Evolutionary conservation across 2,797 vertebrate genomes (phyloP).

Genomic region (Myioborus melanocephalus): DNA sequence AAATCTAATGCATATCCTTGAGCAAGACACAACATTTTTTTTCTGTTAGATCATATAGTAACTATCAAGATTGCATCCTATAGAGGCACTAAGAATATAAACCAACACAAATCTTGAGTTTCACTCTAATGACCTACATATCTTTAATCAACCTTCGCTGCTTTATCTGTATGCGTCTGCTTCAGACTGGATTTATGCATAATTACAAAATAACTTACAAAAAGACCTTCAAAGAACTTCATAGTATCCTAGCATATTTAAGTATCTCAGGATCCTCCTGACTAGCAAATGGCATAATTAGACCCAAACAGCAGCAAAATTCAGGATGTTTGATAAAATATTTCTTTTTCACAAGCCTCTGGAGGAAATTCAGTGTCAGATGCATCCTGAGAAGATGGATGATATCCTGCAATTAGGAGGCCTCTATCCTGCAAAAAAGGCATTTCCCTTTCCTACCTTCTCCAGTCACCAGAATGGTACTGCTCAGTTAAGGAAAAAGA

Average conservation of each 20-base stretch:
- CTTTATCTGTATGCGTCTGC: not conserved
- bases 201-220: not conserved
- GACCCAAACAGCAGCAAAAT: not conserved
- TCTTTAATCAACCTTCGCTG: not conserved
- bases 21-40: not conserved
- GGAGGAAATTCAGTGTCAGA: conserved; percentile 49
- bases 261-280: not conserved
- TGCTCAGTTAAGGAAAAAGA: not conserved
- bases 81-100: not conserved
- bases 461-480: not conserved
- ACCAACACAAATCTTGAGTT: not conserved
- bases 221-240: not conserved
- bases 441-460: conserved; percentile 38
- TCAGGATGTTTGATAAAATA: conserved; percentile 17
- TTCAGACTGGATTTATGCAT: not conserved
- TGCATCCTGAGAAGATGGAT: conserved; percentile 42
- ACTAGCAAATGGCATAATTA: not conserved
- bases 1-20: not conserved
- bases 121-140: not conserved
- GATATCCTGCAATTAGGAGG: conserved; percentile 27
- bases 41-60: not conserved
- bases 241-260: not conserved
- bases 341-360: not conserved
- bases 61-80: not conserved
- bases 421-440: not conserved